These are phyloP conservation scores for Ceyx erithaca DNA, from an alignment of 2,797 vertebrate genomes.

Conservation along the genomic window DNA sequence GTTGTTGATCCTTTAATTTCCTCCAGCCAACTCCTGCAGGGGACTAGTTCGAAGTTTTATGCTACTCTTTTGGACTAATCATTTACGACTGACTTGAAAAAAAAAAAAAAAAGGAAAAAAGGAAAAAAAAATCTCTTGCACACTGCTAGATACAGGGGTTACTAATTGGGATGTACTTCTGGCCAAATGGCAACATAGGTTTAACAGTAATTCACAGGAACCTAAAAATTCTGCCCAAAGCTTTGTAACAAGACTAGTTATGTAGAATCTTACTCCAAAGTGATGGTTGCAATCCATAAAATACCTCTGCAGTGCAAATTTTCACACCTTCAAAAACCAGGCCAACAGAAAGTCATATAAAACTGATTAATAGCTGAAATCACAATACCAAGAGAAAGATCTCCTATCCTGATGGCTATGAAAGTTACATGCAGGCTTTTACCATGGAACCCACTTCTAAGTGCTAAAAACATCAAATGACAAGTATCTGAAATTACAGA, in stretches of 20 bases:
- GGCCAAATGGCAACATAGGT: conserved; percentile 46
- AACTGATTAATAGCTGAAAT: conserved; percentile 44
- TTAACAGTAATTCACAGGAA: conserved; percentile 22
- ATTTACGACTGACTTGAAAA: conserved; percentile 63
- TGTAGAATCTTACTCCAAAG: conserved; percentile 44
- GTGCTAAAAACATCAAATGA: neutral
- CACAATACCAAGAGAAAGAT: neutral
- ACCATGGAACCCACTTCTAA: neutral
- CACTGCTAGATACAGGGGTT: conserved; percentile 40
- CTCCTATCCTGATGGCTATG: neutral
- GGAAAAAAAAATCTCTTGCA: neutral
- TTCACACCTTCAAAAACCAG: conserved; percentile 65
- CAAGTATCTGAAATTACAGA: neutral
- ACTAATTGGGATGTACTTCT: conserved; percentile 64
- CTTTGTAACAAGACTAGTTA: conserved; percentile 35
- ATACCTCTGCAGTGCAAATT: conserved; percentile 47
- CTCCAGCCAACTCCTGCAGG: conserved; percentile 78
- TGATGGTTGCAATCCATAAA: conserved; percentile 27
- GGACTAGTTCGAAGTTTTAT: conserved; percentile 66
- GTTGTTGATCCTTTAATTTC: conserved; percentile 85
- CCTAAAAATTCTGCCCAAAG: conserved; percentile 57
- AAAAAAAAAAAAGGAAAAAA: neutral
- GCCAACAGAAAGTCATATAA: conserved; percentile 47
- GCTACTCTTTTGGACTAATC: conserved; percentile 74
- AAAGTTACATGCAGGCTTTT: neutral